A percentile compares a stretch with the other conserved stretches of the same genome.
Conservation (phyloP, 2,797 vertebrate genomes). For the Oreochromis grahami region DNA sequence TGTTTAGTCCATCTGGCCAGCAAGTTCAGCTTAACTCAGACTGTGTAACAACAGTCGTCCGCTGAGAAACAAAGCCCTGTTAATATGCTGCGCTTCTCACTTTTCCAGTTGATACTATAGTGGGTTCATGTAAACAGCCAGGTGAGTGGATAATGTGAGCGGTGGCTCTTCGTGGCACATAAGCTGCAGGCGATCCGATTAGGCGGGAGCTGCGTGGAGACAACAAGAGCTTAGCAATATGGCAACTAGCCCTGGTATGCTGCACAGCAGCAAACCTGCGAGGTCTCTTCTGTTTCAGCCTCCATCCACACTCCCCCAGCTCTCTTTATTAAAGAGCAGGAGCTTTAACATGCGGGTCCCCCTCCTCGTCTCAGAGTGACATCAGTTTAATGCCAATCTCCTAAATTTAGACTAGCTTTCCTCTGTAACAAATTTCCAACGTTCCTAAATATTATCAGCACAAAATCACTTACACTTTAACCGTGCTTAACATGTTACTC, state of each 20-base stretch:
- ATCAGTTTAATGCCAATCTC: not conserved
- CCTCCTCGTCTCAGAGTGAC: not conserved
- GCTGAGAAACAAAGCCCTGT: not conserved
- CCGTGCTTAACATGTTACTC: not conserved
- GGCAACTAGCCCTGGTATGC: slow-evolving; percentile 33
- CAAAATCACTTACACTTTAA: not conserved
- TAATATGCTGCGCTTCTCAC: not conserved
- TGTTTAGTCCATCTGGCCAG: slow-evolving; percentile 60
- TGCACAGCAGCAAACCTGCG: not conserved
- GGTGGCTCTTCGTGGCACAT: slow-evolving; percentile 31
- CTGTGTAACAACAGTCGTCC: not conserved
- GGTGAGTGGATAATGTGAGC: slow-evolving; percentile 43
- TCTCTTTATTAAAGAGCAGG: slow-evolving; percentile 34
- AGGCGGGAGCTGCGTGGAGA: slow-evolving; percentile 51
- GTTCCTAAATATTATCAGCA: not conserved
- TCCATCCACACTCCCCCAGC: slow-evolving; percentile 22
- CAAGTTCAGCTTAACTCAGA: slow-evolving; percentile 26
- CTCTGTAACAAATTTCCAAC: not conserved
- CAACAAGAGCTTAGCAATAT: slow-evolving; percentile 63
- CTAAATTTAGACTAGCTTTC: not conserved
- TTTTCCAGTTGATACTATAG: not conserved
- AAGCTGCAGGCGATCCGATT: slow-evolving; percentile 66
- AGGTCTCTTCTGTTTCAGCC: slow-evolving; percentile 17
- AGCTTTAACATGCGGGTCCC: not conserved
- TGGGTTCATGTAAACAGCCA: slow-evolving; percentile 29